phyloP scores from a whole-genome alignment of 2,797 vertebrate genomes.

The Halcyon smyrnensis region DNA sequence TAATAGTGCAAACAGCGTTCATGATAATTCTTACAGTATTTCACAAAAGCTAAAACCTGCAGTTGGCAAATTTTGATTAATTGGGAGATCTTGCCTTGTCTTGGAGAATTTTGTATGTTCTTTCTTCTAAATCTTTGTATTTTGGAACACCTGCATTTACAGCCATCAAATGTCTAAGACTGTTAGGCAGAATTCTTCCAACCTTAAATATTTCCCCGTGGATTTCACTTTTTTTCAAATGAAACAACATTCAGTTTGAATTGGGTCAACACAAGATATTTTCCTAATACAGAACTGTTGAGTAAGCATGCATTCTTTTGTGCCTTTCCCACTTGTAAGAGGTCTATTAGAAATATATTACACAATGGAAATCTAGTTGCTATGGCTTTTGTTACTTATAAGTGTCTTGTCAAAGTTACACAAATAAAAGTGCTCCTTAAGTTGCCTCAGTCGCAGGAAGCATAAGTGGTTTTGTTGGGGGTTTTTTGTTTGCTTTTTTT shows the following conservation, averaged over 20 bases:
- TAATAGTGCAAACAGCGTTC: neutral
- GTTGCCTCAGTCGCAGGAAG: neutral
- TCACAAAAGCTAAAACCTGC: neutral
- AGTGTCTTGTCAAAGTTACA: neutral
- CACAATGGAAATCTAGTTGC: neutral
- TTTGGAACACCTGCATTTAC: neutral
- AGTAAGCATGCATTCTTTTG: neutral
- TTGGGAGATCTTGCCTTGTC: neutral
- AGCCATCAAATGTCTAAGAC: neutral
- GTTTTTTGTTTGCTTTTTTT: neutral
- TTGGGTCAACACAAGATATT: neutral
- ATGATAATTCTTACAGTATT: neutral
- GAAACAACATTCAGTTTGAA: neutral
- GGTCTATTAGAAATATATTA: neutral
- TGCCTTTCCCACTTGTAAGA: neutral
- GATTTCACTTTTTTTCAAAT: neutral
- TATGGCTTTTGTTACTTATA: neutral
- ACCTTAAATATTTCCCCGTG: neutral
- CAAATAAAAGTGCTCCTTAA: neutral
- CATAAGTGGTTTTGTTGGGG: neutral
- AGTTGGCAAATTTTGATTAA: neutral
- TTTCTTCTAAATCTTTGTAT: neutral
- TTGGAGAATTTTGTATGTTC: neutral
- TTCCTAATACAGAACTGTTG: neutral
- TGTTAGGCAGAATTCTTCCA: neutral